These are phyloP conservation scores for Clamator glandarius DNA, from an alignment of 2,797 vertebrate species.

Conservation along the genomic window DNA sequence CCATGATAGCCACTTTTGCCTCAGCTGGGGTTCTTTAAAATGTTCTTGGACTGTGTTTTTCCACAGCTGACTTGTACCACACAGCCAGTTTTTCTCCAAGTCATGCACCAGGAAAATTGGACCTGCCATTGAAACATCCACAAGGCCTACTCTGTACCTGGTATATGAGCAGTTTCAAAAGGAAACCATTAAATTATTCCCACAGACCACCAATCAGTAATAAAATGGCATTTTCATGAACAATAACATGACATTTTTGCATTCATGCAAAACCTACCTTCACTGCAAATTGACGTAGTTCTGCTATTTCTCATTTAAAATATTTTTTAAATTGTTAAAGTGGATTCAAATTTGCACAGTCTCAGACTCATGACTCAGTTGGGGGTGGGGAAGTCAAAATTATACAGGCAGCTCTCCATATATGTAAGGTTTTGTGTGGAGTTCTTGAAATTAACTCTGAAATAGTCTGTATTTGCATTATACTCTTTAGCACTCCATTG, in stretches of 20 bases:
- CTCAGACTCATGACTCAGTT: neutral
- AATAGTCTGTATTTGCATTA: neutral
- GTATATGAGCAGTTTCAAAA: neutral
- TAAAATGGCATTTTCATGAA: neutral
- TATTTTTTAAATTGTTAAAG: neutral
- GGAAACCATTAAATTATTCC: neutral
- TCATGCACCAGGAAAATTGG: neutral
- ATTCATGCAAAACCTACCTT: neutral
- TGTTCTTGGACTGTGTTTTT: slow-evolving; percentile 8
- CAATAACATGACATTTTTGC: neutral
- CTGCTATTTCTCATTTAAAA: neutral
- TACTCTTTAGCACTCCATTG: neutral
- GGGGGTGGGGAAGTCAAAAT: neutral
- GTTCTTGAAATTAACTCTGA: slow-evolving; percentile 4
- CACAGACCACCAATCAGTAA: neutral
- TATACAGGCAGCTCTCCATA: neutral
- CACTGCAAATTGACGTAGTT: neutral
- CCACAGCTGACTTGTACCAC: neutral
- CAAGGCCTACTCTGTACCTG: fast-evolving
- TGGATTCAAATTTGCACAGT: neutral
- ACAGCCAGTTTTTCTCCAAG: neutral
- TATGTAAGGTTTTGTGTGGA: neutral
- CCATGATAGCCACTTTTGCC: neutral
- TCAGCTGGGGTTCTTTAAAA: neutral
- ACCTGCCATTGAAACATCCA: neutral